Conservation (phyloP, 1,140 invertebrate genomes). For the Stenopsyche tienmushanensis region DNA sequence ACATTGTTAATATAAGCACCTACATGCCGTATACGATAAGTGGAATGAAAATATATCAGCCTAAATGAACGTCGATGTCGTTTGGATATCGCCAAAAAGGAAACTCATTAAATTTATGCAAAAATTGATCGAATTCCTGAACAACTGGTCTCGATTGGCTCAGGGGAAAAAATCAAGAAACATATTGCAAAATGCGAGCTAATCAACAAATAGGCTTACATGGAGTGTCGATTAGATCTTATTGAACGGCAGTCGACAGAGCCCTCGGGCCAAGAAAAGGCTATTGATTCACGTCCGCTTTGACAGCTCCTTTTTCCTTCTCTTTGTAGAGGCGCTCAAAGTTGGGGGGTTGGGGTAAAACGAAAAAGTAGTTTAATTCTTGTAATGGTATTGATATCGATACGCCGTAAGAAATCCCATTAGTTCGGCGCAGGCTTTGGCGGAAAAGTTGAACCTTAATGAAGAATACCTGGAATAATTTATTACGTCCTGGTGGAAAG, state of each 20-base stretch:
- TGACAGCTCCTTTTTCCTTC: background rate
- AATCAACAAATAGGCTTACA: too few relatives aligned
- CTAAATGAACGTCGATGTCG: too few relatives aligned
- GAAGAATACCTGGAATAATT: conserved; percentile 41
- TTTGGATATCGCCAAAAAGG: too few relatives aligned
- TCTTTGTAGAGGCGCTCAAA: background rate
- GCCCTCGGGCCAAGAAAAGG: background rate
- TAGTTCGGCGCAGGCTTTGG: conserved; percentile 2
- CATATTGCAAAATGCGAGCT: too few relatives aligned
- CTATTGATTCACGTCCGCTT: background rate
- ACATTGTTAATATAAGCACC: too few relatives aligned
- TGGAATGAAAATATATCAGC: too few relatives aligned
- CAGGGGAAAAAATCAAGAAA: too few relatives aligned
- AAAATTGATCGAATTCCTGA: too few relatives aligned
- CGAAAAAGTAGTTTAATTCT: background rate
- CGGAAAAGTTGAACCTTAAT: conserved; percentile 21
- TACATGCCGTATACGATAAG: too few relatives aligned
- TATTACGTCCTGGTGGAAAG: conserved; percentile 20
- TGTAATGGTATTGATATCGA: conserved; percentile 5
- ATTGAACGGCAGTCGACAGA: background rate
- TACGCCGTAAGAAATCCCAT: conserved; percentile 12
- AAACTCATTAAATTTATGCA: too few relatives aligned
- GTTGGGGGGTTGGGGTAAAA: too few relatives aligned
- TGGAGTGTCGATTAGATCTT: background rate
- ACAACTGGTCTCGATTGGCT: too few relatives aligned